Evolutionary conservation across 2,888 invertebrate species (phyloP).

Genomic region (Campoplex nolae): DNA sequence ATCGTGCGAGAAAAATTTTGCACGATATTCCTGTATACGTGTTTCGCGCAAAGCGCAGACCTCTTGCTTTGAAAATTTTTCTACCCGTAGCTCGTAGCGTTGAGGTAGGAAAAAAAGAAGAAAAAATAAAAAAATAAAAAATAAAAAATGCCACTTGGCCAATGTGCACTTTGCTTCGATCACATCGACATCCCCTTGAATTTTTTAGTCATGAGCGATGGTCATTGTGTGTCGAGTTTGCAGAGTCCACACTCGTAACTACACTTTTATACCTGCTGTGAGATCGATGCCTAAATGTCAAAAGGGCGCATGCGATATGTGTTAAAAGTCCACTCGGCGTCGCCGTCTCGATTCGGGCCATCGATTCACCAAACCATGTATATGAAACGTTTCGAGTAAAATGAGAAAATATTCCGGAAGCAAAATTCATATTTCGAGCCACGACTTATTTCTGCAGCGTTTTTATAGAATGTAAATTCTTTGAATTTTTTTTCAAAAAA

Average conservation of each 20-base stretch:
- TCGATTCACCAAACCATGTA: background rate
- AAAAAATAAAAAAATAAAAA: background rate
- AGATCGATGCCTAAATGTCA: conserved; percentile 12
- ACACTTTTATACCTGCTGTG: conserved; percentile 30
- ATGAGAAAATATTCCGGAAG: background rate
- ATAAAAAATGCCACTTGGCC: conserved; percentile 33
- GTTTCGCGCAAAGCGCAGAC: conserved; percentile 32
- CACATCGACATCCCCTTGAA: conserved; percentile 33
- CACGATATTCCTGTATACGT: conserved; percentile 30
- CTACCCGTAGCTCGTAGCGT: conserved; percentile 33
- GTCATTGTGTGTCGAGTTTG: conserved; percentile 38
- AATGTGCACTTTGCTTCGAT: conserved; percentile 40
- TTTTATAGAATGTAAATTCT: background rate
- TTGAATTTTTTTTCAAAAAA: background rate
- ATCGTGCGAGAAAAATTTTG: conserved; percentile 45
- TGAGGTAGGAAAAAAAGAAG: background rate
- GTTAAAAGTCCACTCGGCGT: background rate
- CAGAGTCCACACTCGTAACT: conserved; percentile 17
- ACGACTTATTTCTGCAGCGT: background rate
- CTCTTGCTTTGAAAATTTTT: conserved; percentile 49
- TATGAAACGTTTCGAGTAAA: background rate
- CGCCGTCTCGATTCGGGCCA: background rate
- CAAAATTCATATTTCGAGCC: background rate
- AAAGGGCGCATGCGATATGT: background rate
- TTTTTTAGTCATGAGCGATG: conserved; percentile 46